Base-by-base conservation (phyloP, 2,113 vertebrate genomes). In the Pan paniscus region DNA sequence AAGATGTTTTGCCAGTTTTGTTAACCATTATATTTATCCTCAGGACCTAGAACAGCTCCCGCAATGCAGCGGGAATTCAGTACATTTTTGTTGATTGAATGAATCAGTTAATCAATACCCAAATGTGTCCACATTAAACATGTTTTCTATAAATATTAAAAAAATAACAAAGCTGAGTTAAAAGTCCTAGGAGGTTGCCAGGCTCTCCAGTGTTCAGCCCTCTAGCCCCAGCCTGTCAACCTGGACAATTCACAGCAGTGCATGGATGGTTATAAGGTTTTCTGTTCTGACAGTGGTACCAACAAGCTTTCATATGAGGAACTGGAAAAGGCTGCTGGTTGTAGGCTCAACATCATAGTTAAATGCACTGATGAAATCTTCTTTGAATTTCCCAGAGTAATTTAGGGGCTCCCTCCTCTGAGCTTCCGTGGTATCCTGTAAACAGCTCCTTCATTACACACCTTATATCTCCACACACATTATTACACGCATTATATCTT, bases 161-260 rank as follows among this genome's bases (percentile, higher is more conserved):
- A 59, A 57, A 27, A 50, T 13, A 46, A 30, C 17, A 59, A 59
- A 72, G 6, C 30, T 72, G 17, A 81, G 35, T 59, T 46, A 30
- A 40, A 43, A 75, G 55, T 8, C 2, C 30, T 13, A 13, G 12
- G 22, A 52, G 35, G 27, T 3, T 6, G 18, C 18, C 46, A 55
- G 11, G n/a, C 1, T 32, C 23, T 18, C 32, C 16, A 38, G 2
- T 61, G 10, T 70, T 8, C 10, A 61, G 50, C 5, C 6, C 43
- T 38, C 48, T 2, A 14, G 22, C 16, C 18, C 59, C 3, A 1
- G 23, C 22, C 17, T 27, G 3, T 70, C 9, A 7, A 7, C 0
- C 6, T 25, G 50, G 4, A 30, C 32, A 22, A 55, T 9, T 50
- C n/a, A 87, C 16, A 14, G 25, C 6, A 6, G 9, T 10, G 23